These are phyloP conservation scores for Drosophila sordidula DNA, from an alignment of 2,888 invertebrate species.

Conservation along the genomic window DNA sequence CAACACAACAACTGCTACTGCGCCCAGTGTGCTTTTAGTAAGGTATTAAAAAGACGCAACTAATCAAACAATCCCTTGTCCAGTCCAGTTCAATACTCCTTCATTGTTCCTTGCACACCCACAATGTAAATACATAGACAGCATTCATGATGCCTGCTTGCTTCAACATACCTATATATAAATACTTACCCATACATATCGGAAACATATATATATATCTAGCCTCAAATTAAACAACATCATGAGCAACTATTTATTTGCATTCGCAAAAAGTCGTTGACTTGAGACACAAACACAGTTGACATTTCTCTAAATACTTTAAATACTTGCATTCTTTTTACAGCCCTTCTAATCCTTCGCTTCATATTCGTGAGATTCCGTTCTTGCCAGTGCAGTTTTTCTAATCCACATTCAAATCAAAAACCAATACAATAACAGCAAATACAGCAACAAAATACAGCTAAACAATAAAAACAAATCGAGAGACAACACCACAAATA, in stretches of 20 bases:
- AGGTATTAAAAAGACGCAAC: constrained; percentile 79
- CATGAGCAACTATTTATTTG: constrained; percentile 39
- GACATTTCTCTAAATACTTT: constrained; percentile 48
- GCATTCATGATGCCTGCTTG: constrained; percentile 27
- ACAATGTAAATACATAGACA: constrained; percentile 41
- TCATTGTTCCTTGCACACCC: constrained; percentile 36
- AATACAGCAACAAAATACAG: constrained; percentile 31
- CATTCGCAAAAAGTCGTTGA: constrained; percentile 33
- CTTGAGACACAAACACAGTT: constrained; percentile 5
- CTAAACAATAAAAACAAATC: constrained; percentile 39
- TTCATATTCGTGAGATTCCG: constrained; percentile 84
- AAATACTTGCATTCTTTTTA: constrained; percentile 69
- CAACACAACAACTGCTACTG: constrained; percentile 68
- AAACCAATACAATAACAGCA: constrained; percentile 53
- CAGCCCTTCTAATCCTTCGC: constrained; percentile 83
- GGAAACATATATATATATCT: constrained; percentile 9
- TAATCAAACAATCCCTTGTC: constrained; percentile 33
- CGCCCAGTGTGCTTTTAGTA: constrained; percentile 84
- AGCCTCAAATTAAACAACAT: constrained; percentile 6
- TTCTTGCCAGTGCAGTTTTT: constrained; percentile 84
- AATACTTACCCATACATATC: constrained; percentile 15
- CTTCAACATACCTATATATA: constrained; percentile 16
- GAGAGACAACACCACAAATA: constrained; percentile 57
- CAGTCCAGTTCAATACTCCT: constrained; percentile 28
- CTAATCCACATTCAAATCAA: constrained; percentile 60